Percentiles rank a stretch among this genome's conserved stretches.
phyloP scores from a whole-genome alignment of 2,888 invertebrate species.

The Norana najaformis region DNA sequence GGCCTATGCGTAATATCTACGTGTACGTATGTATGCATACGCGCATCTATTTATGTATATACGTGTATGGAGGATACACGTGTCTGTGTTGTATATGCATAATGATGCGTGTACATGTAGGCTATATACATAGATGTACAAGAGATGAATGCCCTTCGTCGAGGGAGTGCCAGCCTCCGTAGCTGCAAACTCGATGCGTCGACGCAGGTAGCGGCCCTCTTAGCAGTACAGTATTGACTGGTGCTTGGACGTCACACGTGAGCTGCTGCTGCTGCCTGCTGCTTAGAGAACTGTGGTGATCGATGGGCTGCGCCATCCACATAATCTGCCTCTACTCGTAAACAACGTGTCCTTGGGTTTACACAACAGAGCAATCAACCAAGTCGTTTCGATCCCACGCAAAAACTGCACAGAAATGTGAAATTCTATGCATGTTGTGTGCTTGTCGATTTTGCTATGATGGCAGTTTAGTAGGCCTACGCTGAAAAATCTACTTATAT shows the following conservation, averaged over 20 bases:
- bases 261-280: neutral
- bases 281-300: neutral
- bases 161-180: neutral
- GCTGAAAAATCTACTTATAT: too few species aligned
- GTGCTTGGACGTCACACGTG: neutral
- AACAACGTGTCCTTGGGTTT: too few species aligned
- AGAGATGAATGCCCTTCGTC: neutral
- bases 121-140: neutral
- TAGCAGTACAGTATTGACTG: neutral
- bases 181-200: neutral
- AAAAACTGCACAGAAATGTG: too few species aligned
- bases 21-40: slow-evolving; percentile 34
- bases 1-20: neutral
- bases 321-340: too few species aligned
- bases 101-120: too few species aligned
- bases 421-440: too few species aligned
- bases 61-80: neutral
- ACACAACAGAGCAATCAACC: too few species aligned
- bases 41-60: slow-evolving; percentile 35
- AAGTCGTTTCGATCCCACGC: too few species aligned
- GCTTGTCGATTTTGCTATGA: too few species aligned
- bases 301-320: neutral
- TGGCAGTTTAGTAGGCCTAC: too few species aligned
- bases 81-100: neutral
- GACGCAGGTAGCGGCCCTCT: neutral